Evolutionary conservation across 2,797 vertebrate species (phyloP), one percentile per base, ranked within the genome.

Genomic region (Malacoctenus gilli): DNA sequence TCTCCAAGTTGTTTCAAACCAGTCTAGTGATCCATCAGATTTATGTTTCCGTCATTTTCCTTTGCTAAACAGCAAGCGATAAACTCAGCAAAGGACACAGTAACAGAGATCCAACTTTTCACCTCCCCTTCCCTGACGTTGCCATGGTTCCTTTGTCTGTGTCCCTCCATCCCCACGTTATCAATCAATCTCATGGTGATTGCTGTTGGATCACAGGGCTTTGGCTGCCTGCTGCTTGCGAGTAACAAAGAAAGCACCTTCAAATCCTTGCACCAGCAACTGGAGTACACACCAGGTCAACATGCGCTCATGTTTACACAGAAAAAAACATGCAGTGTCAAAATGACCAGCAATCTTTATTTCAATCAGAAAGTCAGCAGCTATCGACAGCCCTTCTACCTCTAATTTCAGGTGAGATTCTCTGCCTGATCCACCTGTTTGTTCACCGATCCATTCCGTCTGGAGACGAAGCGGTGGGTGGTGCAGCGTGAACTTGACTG

Each of bases 191-290:
- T 57, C 53, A 74, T 54, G 70, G 62, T 87, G 86, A 91, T 88
- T 87, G 85, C 73, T 58, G 67, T 77, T 73, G 83, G 82, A 91
- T 90, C 85, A 84, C 75, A 23, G 71, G 72, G 72, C 79, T 85
- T 84, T 85, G 56, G 72, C 76, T 57, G 68, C 75, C 69, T 53
- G 46, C 83, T 71, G 40, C 57, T 21, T 30, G 54, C 68, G 63
- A 89, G 87, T 84, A 86, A 82, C 72, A 79, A 79, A 80, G 68
- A 66, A 76, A 85, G 66, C 32, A 55, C 54, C 65, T 46, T 55
- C 53, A 66, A 70, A 79, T 78, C 66, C 75, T 62, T 35, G 23
- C 40, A 21, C 39, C n/a, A 50, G 48, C 57, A 44, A 62, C 71
- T 65, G 40, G 59, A 51, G 63, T 48, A 57, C 64, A 75, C 37